phyloP scores from a whole-genome alignment of 2,888 invertebrate genomes.

The Argyra leucocephala region DNA sequence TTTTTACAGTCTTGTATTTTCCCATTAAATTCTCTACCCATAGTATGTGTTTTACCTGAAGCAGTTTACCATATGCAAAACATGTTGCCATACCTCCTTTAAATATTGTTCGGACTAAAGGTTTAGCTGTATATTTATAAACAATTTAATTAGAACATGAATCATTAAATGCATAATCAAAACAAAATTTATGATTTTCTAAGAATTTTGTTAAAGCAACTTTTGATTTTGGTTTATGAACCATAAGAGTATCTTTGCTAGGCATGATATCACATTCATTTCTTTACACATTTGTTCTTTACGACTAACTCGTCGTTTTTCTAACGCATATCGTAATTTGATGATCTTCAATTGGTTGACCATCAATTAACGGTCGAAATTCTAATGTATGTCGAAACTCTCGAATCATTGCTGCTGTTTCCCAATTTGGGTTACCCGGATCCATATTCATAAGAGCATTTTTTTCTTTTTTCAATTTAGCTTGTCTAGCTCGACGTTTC shows the following conservation, averaged over 20 bases:
- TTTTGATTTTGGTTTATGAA: constrained; percentile 91
- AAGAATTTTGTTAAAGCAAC: constrained; percentile 98
- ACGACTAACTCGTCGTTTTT: constrained; percentile 92
- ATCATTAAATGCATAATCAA: constrained; percentile 98
- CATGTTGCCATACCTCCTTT: constrained; percentile 99
- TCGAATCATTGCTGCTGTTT: constrained; percentile 91
- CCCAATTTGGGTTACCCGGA: constrained; percentile 97
- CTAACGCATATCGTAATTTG: constrained; percentile 97
- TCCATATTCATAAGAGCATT: constrained; percentile 89
- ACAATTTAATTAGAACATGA: constrained; percentile 90
- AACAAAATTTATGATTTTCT: constrained; percentile 96
- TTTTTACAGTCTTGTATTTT: constrained; percentile 93
- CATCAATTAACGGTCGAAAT: constrained; percentile 75
- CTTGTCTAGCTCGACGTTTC: constrained; percentile 83
- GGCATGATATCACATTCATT: constrained; percentile 95
- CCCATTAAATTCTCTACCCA: constrained; percentile 96
- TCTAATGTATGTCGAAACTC: constrained; percentile 79
- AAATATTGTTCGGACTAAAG: constrained; percentile 93
- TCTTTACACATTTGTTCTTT: constrained; percentile 80
- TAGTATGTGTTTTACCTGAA: constrained; percentile 92
- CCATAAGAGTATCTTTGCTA: constrained; percentile 82
- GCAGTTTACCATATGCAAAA: constrained; percentile 99
- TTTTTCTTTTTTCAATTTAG: constrained; percentile 86
- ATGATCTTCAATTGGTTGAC: constrained; percentile 82
- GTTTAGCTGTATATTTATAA: constrained; percentile 96